phyloP scores from a whole-genome alignment of 2,888 invertebrate species.

The Spisula subtruncata region DNA sequence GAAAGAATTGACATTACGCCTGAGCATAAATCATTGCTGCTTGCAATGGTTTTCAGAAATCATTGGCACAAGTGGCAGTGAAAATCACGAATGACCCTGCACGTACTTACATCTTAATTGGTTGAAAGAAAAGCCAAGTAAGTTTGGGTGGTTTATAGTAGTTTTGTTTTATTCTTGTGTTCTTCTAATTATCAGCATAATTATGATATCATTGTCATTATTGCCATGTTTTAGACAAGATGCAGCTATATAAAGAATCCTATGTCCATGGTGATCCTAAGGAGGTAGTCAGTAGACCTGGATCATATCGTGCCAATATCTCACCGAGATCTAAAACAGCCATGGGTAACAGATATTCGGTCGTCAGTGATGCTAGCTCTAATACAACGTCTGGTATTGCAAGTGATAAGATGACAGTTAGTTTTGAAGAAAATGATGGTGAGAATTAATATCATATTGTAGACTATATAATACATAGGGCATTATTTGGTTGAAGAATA shows the following conservation, averaged over 20 bases:
- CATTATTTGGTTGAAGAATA: no score
- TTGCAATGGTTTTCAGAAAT: no score
- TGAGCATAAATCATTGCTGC: no score
- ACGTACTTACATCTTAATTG: no score
- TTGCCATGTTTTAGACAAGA: conserved; percentile 89
- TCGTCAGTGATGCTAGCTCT: conserved; percentile 97
- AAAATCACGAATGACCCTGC: no score
- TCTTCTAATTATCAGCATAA: no score
- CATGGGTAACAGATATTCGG: conserved; percentile 91
- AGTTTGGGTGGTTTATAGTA: no score
- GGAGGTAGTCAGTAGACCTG: conserved; percentile 85
- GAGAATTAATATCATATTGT: conserved; percentile 45
- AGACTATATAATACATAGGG: not conserved
- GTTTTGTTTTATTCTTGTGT: no score
- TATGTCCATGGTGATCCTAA: conserved; percentile 90
- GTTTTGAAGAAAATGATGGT: conserved; percentile 94
- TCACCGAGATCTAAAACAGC: conserved; percentile 78
- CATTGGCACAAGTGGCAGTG: no score
- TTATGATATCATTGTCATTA: no score
- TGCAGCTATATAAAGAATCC: conserved; percentile 90
- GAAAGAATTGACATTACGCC: no score
- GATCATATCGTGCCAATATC: conserved; percentile 75
- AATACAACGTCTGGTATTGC: conserved; percentile 99
- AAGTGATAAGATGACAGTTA: conserved; percentile 96
- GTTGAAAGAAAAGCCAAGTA: no score